Base-by-base conservation (phyloP, 2,113 vertebrate species). In the Phainopepla nitens region DNA sequence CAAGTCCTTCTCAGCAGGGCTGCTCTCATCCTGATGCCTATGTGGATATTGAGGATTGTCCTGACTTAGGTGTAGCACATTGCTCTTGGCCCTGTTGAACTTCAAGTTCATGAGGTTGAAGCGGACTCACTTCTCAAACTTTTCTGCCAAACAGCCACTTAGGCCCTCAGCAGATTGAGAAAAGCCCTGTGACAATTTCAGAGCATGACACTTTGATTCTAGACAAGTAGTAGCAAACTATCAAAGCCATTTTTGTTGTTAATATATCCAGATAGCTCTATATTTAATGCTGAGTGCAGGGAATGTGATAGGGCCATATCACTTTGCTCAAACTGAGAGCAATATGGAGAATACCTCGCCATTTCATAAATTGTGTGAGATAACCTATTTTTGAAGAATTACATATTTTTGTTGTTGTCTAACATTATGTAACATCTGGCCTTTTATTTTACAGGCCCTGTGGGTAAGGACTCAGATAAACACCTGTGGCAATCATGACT, bases 401-500 rank as follows among this genome's bases (percentile, higher is more conserved):
- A 15, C 5, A 1, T 44, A 12, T 56, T 91, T 90, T 76, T 79
- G 4, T 68, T 76, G 6, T 69, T 80, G 7, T 41, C 66, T 83
- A 33, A 33, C 14, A 35, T 86, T 77, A 75, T 5, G 6, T 51
- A 58, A n/a, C 0, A 0, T 41, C 45, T 82, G 2, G 1, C 10
- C 27, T 90, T 91, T 68, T 75, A n/a, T 75, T 35, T 94, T 68
- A 60, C 19, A 73, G 39, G 24, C 17, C 33, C 22, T 11, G 2
- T 41, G 36, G 7, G 23, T 29, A 73, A 11, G 29, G 33, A 53
- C 66, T 81, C 69, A 79, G 35, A 45, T 13, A 75, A 90, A 78
- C 27, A 69, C 42, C 47, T 62, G 27, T 24, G 24, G 11, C 28
- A 81, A 18, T 61, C 44, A 58, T 14, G 7, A 84, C 15, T 60